Base-by-base conservation (phyloP, 2,113 vertebrate species). In the Balaeniceps rex region DNA sequence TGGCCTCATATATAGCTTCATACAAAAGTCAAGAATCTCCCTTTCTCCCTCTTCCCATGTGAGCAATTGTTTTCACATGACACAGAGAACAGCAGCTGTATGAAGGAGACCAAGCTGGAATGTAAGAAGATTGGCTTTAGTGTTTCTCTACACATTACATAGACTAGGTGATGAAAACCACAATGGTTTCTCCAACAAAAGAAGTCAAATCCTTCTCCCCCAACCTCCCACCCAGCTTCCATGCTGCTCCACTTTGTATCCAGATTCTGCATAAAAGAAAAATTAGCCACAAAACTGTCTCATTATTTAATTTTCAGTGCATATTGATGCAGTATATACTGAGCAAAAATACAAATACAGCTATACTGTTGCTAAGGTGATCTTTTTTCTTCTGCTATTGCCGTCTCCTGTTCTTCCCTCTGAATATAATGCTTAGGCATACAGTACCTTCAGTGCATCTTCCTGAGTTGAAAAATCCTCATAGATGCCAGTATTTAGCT, bases 391-490 rank as follows among this genome's bases (percentile, higher is more conserved):
- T 86, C 42, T 83, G 11, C 10, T 47, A 40, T 58, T 86, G 13
- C n/a, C 34, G 52, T 51, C 47, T 49, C 42, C 33, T 18, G 12
- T 36, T 23, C 42, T 87, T 57, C 54, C 22, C 66, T 89, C 60
- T 55, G 11, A 58, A 38, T 54, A 38, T 29, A 51, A 52, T 24
- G 14, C 18, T 90, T 81, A 71, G 7, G 18, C 40, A 81, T 76
- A 26, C 28, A 88, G 36, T 97, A 99, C 99, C 99, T 98, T 99
- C 76, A 99, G 98, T 19, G 98, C 98, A 92, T 99, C 99, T 93
- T 99, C 99, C 92, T 99, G 99, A 78, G 98, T 97, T 31, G 99
- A 99, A 93, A 99, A 99, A 88, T 99, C 98, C 74, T 99, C 99
- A 28, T 99, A 99, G 51, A 98, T 96, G 44, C 98, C 98, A 40